Evolutionary conservation across 1,140 invertebrate genomes (phyloP).

Genomic region (Phymorhynchus buccinoides): DNA sequence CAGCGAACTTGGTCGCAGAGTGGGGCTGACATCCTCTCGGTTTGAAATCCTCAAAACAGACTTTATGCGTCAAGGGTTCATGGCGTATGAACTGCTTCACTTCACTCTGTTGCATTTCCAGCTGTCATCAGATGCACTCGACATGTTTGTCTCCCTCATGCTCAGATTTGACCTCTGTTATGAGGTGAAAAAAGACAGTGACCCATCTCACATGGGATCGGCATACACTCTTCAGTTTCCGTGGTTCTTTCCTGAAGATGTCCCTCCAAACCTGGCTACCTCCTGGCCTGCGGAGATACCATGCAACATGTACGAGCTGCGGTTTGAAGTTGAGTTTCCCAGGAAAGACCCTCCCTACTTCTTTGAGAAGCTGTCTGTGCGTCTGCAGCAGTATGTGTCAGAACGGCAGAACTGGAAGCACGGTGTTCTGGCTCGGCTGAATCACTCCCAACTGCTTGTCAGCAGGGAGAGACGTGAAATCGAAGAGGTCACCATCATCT

Average conservation of each 20-base stretch:
- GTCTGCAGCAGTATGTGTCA: constrained; percentile 60
- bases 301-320: constrained; percentile 57
- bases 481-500: constrained; percentile 46
- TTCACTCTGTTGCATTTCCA: constrained; percentile 63
- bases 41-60: constrained; percentile 62
- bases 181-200: constrained; percentile 53
- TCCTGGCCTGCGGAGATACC: constrained; percentile 60
- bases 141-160: constrained; percentile 65
- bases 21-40: constrained; percentile 49
- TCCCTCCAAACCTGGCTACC: constrained; percentile 47
- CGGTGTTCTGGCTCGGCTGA: constrained; percentile 61
- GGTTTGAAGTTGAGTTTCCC: constrained; percentile 58
- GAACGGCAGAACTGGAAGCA: constrained; percentile 65
- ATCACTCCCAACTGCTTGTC: constrained; percentile 58
- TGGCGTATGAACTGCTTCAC: constrained; percentile 63
- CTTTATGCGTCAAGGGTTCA: constrained; percentile 63
- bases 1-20: constrained; percentile 45
- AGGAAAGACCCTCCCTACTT: constrained; percentile 65
- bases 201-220: constrained; percentile 52
- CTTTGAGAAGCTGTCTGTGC: constrained; percentile 67
- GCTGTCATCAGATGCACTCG: constrained; percentile 59
- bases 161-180: constrained; percentile 69
- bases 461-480: constrained; percentile 48
- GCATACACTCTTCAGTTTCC: constrained; percentile 63
- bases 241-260: constrained; percentile 63